phyloP scores from a whole-genome alignment of 2,797 vertebrate genomes.

The Anisognathus igniventris region DNA sequence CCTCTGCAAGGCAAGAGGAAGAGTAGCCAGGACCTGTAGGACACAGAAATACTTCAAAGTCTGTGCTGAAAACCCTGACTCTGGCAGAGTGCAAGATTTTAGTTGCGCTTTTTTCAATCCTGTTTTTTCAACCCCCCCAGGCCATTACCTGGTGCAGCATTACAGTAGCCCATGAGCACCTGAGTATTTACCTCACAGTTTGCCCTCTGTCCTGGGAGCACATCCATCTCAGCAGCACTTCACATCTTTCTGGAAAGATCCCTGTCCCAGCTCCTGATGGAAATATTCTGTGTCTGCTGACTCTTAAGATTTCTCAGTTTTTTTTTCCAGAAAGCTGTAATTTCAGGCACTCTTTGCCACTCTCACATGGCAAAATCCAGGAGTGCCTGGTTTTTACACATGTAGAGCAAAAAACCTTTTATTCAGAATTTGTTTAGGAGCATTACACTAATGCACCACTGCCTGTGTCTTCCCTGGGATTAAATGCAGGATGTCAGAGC shows the following conservation, averaged over 20 bases:
- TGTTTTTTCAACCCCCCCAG: neutral
- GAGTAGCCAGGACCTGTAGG: neutral
- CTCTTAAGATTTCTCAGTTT: neutral
- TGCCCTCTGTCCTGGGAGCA: slow-evolving; percentile 53
- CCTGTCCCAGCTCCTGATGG: neutral
- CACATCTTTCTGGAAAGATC: neutral
- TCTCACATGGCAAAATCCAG: neutral
- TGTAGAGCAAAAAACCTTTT: rapidly evolving
- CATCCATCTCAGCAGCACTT: neutral
- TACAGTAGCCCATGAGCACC: neutral
- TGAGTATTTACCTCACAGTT: slow-evolving; percentile 51
- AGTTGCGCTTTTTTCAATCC: neutral
- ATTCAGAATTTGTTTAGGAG: neutral
- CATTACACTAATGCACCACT: neutral
- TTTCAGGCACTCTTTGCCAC: neutral
- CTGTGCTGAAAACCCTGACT: neutral
- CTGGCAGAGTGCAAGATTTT: neutral
- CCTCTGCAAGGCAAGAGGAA: neutral
- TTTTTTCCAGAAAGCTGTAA: neutral
- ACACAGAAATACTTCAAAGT: neutral
- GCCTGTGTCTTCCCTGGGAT: neutral
- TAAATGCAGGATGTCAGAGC: neutral
- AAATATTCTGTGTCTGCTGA: neutral
- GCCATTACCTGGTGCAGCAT: neutral
- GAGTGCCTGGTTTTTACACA: neutral